phyloP scores from a whole-genome alignment of 2,113 vertebrate species.

The Bucco capensis region DNA sequence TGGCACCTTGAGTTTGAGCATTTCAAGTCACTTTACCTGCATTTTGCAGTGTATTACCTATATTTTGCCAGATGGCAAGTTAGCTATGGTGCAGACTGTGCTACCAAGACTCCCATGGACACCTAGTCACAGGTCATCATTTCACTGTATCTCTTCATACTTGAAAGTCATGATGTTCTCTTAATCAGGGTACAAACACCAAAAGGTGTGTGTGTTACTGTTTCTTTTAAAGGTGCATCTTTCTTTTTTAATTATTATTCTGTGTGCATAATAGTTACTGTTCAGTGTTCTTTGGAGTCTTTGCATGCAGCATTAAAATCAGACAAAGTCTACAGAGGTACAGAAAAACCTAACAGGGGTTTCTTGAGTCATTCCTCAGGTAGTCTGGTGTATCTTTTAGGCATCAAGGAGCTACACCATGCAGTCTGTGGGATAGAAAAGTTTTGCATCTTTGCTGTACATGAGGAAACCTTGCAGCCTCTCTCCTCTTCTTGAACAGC shows the following conservation, averaged over 20 bases:
- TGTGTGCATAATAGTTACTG: slow-evolving; percentile 53
- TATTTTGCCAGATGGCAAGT: slow-evolving; percentile 43
- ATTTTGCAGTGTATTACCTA: background rate
- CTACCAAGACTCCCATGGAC: slow-evolving; percentile 56
- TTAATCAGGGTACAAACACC: slow-evolving; percentile 71
- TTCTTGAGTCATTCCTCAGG: background rate
- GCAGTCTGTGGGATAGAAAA: slow-evolving; percentile 12
- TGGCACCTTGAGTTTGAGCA: background rate
- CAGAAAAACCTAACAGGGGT: background rate
- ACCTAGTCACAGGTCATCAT: slow-evolving; percentile 43
- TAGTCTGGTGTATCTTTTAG: slow-evolving; percentile 1
- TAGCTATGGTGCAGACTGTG: slow-evolving; percentile 46
- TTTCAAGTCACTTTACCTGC: slow-evolving; percentile 52
- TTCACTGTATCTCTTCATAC: slow-evolving; percentile 72
- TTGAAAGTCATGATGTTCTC: slow-evolving; percentile 69
- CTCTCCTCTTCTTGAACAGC: background rate
- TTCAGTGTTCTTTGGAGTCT: slow-evolving; percentile 62
- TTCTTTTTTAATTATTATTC: slow-evolving; percentile 52
- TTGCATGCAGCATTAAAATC: slow-evolving; percentile 33
- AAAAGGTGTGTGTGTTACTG: slow-evolving; percentile 68
- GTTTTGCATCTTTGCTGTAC: slow-evolving; percentile 2
- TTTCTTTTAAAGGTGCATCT: slow-evolving; percentile 70
- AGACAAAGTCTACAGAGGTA: slow-evolving; percentile 6
- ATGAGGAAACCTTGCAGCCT: background rate
- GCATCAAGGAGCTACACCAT: background rate